Conservation (phyloP, 1,140 invertebrate species). For the Saxidomus purpurata region DNA sequence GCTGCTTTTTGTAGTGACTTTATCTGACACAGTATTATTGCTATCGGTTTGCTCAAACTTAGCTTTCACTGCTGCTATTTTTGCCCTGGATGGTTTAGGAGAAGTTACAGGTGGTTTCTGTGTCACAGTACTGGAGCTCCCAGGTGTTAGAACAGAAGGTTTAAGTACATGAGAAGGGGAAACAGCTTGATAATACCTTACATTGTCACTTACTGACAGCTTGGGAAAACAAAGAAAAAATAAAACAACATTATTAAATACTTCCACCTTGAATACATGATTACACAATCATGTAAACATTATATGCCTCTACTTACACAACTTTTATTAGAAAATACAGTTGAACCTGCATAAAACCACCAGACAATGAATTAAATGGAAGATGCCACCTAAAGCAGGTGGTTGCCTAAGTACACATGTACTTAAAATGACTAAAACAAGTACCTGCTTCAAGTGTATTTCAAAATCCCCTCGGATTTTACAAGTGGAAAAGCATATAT, state of each 20-base stretch:
- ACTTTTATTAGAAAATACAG: too few relatives aligned
- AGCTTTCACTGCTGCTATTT: constrained; percentile 42
- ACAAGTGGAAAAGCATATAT: too few relatives aligned
- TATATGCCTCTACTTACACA: too few relatives aligned
- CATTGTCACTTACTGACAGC: constrained; percentile 29
- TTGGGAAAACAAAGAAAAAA: constrained; percentile 50
- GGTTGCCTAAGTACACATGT: too few relatives aligned
- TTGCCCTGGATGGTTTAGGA: constrained; percentile 42
- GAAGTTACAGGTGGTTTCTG: neutral
- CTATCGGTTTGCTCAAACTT: neutral
- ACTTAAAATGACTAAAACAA: too few relatives aligned
- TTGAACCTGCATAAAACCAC: too few relatives aligned
- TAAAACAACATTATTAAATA: neutral
- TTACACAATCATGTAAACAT: too few relatives aligned
- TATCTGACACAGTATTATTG: neutral
- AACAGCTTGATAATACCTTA: constrained; percentile 58
- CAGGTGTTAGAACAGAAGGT: constrained; percentile 21
- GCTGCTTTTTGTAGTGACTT: neutral
- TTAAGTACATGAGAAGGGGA: constrained; percentile 25
- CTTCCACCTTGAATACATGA: too few relatives aligned
- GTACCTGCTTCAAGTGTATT: too few relatives aligned
- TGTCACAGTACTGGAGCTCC: neutral
- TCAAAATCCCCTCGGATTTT: too few relatives aligned
- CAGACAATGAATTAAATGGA: too few relatives aligned
- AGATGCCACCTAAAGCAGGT: too few relatives aligned